phyloP scores from a whole-genome alignment of 1,140 invertebrate genomes.

The Bombus superbus region DNA sequence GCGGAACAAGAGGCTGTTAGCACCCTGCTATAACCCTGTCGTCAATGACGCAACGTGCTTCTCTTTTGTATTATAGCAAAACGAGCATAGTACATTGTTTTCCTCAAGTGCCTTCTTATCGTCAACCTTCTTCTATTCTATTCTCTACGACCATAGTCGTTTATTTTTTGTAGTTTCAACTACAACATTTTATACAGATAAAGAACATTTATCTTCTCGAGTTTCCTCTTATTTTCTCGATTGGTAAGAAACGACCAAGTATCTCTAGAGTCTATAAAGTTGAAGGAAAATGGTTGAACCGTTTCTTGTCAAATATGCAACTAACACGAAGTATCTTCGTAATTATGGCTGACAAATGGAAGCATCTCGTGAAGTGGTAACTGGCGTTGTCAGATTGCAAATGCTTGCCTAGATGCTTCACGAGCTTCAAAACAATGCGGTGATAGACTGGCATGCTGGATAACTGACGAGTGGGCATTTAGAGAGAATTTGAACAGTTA shows the following conservation, averaged over 20 bases:
- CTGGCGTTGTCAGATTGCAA: conserved; percentile 27
- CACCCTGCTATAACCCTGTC: conserved; percentile 1
- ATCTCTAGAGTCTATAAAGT: neutral
- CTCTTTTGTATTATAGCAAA: conserved; percentile 8
- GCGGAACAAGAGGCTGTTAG: conserved; percentile 35
- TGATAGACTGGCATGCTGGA: conserved; percentile 8
- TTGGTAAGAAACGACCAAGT: neutral
- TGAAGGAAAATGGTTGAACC: neutral
- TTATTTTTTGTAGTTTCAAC: neutral
- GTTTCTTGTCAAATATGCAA: neutral
- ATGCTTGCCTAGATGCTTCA: conserved; percentile 11
- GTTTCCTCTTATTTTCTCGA: neutral
- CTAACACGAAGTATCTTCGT: conserved; percentile 6
- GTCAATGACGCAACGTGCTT: neutral
- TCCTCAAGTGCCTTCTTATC: neutral
- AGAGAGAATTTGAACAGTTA: neutral
- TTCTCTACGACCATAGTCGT: neutral
- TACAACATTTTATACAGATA: neutral
- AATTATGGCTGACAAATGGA: conserved; percentile 33
- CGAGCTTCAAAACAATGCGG: conserved; percentile 17
- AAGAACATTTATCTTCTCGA: neutral
- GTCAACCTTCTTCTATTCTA: neutral
- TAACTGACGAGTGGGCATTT: conserved; percentile 32
- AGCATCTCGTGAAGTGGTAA: conserved; percentile 33
- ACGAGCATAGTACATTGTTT: neutral